phyloP scores from a whole-genome alignment of 2,797 vertebrate genomes.

The Muscicapa striata region DNA sequence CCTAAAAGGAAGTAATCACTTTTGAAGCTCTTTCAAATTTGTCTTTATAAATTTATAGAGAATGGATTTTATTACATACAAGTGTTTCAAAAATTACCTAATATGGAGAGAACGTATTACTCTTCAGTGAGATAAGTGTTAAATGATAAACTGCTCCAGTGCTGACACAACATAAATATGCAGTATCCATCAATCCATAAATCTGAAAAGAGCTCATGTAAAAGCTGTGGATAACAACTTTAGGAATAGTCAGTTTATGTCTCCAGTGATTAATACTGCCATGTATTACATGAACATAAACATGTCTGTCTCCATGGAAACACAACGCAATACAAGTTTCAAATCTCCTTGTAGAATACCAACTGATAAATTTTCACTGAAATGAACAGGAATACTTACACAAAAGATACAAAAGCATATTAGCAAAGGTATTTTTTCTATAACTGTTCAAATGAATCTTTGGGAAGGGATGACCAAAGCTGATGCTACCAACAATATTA shows the following conservation, averaged over 20 bases:
- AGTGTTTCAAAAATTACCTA: background rate
- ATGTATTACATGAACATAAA: slow-evolving; percentile 12
- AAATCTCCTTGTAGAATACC: background rate
- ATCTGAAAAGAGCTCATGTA: background rate
- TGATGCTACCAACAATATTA: background rate
- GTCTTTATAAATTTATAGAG: background rate
- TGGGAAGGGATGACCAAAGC: background rate
- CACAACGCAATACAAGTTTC: background rate
- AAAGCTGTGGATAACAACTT: background rate
- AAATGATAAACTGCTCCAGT: slow-evolving; percentile 39
- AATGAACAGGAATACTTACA: background rate
- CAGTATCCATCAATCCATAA: slow-evolving; percentile 18
- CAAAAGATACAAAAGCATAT: background rate
- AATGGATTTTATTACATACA: background rate
- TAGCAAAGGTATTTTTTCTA: background rate
- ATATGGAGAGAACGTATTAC: background rate
- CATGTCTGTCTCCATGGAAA: background rate
- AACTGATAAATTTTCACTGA: background rate
- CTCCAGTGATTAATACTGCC: background rate
- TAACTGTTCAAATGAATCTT: background rate
- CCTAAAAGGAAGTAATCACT: slow-evolving; percentile 14
- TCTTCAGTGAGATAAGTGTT: slow-evolving; percentile 26
- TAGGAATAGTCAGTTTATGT: background rate
- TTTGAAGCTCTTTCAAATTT: slow-evolving; percentile 15
- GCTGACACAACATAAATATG: slow-evolving; percentile 37